These are phyloP conservation scores for Caenorhabditis briggsae DNA, from an alignment of 1,140 invertebrate species.

Conservation along the genomic window DNA sequence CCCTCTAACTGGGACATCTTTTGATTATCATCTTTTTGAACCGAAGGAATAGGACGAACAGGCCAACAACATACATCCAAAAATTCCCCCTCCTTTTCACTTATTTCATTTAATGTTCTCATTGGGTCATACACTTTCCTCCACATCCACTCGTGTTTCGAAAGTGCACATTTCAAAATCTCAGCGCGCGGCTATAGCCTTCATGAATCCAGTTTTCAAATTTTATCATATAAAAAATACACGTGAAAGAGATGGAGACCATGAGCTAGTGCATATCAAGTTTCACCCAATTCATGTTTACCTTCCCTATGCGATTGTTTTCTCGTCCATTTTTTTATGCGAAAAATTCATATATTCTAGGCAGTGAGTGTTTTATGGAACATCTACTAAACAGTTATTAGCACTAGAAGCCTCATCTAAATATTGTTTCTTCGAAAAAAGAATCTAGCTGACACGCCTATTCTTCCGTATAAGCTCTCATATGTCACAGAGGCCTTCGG, in stretches of 20 bases:
- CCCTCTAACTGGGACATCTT: neutral
- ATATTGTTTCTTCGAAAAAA: neutral
- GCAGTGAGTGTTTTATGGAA: neutral
- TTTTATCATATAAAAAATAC: neutral
- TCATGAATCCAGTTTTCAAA: neutral
- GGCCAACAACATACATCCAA: too few relatives aligned
- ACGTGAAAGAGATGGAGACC: neutral
- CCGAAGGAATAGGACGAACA: too few relatives aligned
- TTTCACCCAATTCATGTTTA: slow-evolving; percentile 32
- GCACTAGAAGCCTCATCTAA: neutral
- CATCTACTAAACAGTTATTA: neutral
- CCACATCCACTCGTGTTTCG: too few relatives aligned
- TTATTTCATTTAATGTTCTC: too few relatives aligned
- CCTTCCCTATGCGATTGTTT: slow-evolving; percentile 5
- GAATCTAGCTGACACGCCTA: neutral
- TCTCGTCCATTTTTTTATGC: neutral
- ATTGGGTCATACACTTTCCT: too few relatives aligned
- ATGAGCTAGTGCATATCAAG: slow-evolving; percentile 15
- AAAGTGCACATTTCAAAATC: too few relatives aligned
- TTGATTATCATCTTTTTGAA: neutral
- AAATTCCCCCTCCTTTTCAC: too few relatives aligned
- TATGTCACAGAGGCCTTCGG: neutral
- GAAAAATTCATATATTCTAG: too few relatives aligned
- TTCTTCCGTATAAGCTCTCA: neutral
- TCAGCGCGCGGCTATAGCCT: too few relatives aligned